Base-by-base conservation (phyloP, 2,797 vertebrate genomes). In the Acanthiza pusilla region DNA sequence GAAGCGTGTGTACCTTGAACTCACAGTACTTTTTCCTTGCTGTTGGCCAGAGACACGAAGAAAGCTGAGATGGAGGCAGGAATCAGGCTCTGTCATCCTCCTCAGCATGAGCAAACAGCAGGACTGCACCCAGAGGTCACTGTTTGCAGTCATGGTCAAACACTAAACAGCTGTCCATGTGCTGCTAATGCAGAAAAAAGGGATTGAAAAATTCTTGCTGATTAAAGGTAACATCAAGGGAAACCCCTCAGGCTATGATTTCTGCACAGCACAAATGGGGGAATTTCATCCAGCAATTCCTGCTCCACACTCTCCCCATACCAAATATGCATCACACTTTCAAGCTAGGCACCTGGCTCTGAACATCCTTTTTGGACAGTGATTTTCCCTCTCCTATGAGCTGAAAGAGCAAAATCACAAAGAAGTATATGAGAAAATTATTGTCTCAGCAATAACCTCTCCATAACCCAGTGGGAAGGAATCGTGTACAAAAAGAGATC, bases 361-460 rank as follows among this genome's bases (percentile, higher is more conserved):
- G 57, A 85, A 55, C 0, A 0, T 9, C 5, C 3, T 32, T 89
- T 73, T n/a, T 14, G 12, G 73, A 48, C 30, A 36, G 47, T 40
- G 34, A 51, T 51, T 78, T 75, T 91, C 68, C n/a, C 50, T 77
- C 85, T 83, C 45, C 60, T 36, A 0, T 1, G 3, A 73, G 27
- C 62, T 72, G 47, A 68, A 81, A 43, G 82, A 81, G 20, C 40
- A 86, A 85, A 88, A 54, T 30, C 76, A 48, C 62, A 88, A 94
- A 75, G 25, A 58, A 53, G 9, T 18, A 13, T 34, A 58, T 30
- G 36, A 88, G 73, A 91, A 91, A 88, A 68, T 66, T 40, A 84
- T 66, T 84, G 62, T 60, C 67, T 91, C 42, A n/a, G 76, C 65
- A 88, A 53, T 66, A 62, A 79, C 40, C 47, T 86, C 66, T 66